Evolutionary conservation across 2,888 invertebrate genomes (phyloP).

Genomic region (Iselma pallidipennis): DNA sequence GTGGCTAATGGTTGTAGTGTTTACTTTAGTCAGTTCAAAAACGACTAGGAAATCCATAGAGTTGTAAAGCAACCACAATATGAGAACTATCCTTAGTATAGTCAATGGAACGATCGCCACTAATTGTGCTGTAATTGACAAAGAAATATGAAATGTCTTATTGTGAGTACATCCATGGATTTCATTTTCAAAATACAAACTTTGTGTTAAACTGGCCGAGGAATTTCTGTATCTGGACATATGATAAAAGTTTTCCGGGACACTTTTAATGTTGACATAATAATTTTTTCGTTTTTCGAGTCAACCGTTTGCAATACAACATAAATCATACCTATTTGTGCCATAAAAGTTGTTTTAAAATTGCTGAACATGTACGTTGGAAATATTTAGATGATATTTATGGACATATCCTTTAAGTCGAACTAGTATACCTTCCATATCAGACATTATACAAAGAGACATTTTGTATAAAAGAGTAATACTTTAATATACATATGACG

Average conservation of each 20-base stretch:
- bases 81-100: too few species aligned
- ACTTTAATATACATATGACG: too few species aligned
- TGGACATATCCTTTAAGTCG: conserved; percentile 22
- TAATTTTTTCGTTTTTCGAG: conserved; percentile 25
- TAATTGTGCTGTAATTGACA: too few species aligned
- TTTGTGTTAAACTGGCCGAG: too few species aligned
- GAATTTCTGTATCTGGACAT: conserved; percentile 1
- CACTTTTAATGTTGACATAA: conserved; percentile 29
- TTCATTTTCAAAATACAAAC: too few species aligned
- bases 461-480: too few species aligned
- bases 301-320: conserved; percentile 24
- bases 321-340: conserved; percentile 38
- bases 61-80: too few species aligned
- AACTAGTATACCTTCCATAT: conserved; percentile 20
- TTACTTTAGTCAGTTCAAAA: neutral
- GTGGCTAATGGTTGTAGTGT: neutral
- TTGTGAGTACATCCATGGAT: too few species aligned
- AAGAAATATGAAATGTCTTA: too few species aligned
- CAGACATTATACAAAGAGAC: neutral
- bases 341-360: conserved; percentile 40
- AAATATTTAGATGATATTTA: conserved; percentile 39
- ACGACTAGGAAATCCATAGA: too few species aligned
- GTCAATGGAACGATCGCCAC: too few species aligned
- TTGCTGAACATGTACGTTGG: conserved; percentile 34
- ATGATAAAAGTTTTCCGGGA: conserved; percentile 21